Evolutionary conservation across 2,113 vertebrate genomes (phyloP).

Genomic region (Scolopax mira): DNA sequence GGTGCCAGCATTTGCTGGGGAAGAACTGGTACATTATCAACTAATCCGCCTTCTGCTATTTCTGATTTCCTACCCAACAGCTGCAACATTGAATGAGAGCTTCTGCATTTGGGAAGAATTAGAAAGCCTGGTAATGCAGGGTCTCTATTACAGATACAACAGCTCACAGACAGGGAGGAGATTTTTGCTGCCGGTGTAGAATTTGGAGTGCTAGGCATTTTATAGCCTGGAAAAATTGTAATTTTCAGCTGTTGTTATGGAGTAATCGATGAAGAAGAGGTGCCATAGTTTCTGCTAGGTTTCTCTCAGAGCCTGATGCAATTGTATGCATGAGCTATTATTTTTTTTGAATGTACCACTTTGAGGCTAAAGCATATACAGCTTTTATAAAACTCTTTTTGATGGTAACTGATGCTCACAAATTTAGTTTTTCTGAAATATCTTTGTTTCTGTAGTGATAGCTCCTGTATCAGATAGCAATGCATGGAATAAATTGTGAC

Average conservation of each 20-base stretch:
- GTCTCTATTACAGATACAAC: constrained; percentile 59
- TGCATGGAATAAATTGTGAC: neutral
- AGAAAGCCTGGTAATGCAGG: constrained; percentile 56
- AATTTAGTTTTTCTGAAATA: neutral
- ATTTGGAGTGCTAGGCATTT: constrained; percentile 55
- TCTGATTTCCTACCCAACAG: constrained; percentile 74
- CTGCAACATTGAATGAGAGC: constrained; percentile 68
- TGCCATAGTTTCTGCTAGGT: constrained; percentile 24
- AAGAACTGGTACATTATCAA: constrained; percentile 72
- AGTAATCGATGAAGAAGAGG: constrained; percentile 39
- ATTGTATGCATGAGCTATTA: neutral
- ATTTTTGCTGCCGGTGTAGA: constrained; percentile 53
- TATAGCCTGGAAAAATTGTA: constrained; percentile 58
- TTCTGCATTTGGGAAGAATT: constrained; percentile 72
- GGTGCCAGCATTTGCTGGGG: constrained; percentile 72
- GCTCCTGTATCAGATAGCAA: neutral
- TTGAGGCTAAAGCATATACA: neutral
- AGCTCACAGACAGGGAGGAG: constrained; percentile 60
- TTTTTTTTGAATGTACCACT: neutral
- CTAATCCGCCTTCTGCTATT: constrained; percentile 74
- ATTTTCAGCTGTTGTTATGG: constrained; percentile 60
- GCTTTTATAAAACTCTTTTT: neutral
- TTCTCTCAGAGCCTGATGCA: constrained; percentile 19
- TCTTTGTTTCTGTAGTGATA: neutral
- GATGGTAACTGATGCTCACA: neutral